Percentiles rank a stretch among this genome's conserved stretches.
Conservation (phyloP, 2,797 vertebrate species). For the Buceros bicornis region DNA sequence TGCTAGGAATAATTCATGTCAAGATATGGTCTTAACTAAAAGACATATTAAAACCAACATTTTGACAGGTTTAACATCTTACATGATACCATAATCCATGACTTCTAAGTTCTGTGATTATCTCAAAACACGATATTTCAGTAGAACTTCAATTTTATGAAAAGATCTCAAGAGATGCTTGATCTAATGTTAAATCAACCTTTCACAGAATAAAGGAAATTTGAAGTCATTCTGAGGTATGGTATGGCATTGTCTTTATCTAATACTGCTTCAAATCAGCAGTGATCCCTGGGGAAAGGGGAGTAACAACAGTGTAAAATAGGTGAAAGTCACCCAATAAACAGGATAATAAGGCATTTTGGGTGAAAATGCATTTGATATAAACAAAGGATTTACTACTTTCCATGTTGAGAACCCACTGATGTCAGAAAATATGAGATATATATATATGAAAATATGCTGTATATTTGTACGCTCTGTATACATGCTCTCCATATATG, state of each 20-base stretch:
- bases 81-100: constrained; percentile 41
- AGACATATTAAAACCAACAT: constrained; percentile 52
- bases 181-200: constrained; percentile 49
- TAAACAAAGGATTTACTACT: background rate
- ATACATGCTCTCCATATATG: too few species aligned
- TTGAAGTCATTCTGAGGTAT: background rate
- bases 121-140: constrained; percentile 51
- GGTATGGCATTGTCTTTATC: background rate
- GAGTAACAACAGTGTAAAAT: background rate
- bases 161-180: constrained; percentile 31
- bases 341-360: constrained; percentile 7
- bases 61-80: constrained; percentile 58
- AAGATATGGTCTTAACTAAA: constrained; percentile 55
- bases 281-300: background rate
- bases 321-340: background rate
- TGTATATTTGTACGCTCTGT: too few species aligned
- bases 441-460: too few species aligned
- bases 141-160: constrained; percentile 37
- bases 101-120: constrained; percentile 42
- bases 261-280: background rate
- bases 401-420: background rate
- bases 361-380: background rate
- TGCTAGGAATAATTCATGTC: constrained; percentile 59
- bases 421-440: background rate
- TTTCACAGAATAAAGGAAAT: constrained; percentile 39